Percentiles rank a stretch among this genome's conserved stretches.
These are phyloP conservation scores for Brachypalpus laphriformis DNA, from an alignment of 2,888 invertebrate species.

Conservation along the genomic window DNA sequence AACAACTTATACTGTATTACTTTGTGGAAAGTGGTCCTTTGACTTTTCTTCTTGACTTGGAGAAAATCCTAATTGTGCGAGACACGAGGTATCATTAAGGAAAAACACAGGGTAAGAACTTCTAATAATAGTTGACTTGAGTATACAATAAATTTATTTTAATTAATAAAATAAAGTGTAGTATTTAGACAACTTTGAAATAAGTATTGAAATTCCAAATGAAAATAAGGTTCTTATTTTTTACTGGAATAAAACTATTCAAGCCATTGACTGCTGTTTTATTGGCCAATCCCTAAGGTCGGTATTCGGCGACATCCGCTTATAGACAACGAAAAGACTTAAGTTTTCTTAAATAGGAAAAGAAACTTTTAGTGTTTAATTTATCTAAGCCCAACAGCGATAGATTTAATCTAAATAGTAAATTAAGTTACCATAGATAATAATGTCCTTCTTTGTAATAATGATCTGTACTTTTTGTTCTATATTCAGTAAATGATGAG, in stretches of 20 bases:
- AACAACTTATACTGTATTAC: conserved; percentile 11
- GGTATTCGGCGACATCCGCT: background rate
- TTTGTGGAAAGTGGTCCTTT: background rate
- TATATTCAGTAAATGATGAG: background rate
- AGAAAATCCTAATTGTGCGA: background rate
- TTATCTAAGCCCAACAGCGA: background rate
- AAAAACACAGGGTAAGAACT: background rate
- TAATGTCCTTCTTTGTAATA: background rate
- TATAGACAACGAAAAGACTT: background rate
- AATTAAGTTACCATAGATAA: background rate
- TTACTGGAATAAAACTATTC: background rate
- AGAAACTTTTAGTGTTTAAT: background rate
- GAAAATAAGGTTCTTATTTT: too few relatives aligned
- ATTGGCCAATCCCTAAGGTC: background rate
- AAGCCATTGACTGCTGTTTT: background rate
- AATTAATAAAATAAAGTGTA: background rate
- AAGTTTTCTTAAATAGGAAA: background rate
- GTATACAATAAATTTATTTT: background rate
- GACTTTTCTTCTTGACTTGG: conserved; percentile 8
- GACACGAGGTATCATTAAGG: background rate
- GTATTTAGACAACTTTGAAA: background rate
- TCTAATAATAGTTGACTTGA: background rate
- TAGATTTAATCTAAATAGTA: background rate
- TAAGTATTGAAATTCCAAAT: background rate
- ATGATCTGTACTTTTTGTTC: background rate